phyloP scores from a whole-genome alignment of 2,113 vertebrate species.

The Fukomys damarensis region DNA sequence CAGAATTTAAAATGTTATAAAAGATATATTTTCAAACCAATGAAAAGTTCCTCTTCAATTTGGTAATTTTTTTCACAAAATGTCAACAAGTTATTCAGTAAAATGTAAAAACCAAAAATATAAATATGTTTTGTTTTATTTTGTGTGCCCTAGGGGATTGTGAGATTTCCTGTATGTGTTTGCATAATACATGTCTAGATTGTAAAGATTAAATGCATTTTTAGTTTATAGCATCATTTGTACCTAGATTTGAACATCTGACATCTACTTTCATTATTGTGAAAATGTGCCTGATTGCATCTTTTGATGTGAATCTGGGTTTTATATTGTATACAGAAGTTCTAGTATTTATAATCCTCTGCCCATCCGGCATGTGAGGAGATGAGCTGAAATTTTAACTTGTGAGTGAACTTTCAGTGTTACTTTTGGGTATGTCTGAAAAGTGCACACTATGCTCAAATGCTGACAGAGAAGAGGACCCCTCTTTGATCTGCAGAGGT shows the following conservation, averaged over 20 bases:
- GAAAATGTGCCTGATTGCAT: background rate
- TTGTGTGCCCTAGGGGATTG: background rate
- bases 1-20: constrained; percentile 6
- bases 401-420: background rate
- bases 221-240: background rate
- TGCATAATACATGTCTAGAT: background rate
- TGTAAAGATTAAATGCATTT: constrained; percentile 32
- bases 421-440: background rate
- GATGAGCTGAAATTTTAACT: background rate
- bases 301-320: background rate
- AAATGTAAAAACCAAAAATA: constrained; percentile 2
- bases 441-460: background rate
- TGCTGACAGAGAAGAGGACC: background rate
- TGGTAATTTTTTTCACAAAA: background rate
- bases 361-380: background rate
- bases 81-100: background rate
- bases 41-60: constrained; percentile 11
- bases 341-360: background rate
- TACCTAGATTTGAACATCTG: constrained; percentile 24
- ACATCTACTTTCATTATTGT: background rate
- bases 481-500: background rate
- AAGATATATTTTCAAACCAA: background rate
- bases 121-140: constrained; percentile 1
- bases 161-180: background rate
- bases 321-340: background rate